phyloP scores from a whole-genome alignment of 2,113 vertebrate genomes.

The Saguinus midas region DNA sequence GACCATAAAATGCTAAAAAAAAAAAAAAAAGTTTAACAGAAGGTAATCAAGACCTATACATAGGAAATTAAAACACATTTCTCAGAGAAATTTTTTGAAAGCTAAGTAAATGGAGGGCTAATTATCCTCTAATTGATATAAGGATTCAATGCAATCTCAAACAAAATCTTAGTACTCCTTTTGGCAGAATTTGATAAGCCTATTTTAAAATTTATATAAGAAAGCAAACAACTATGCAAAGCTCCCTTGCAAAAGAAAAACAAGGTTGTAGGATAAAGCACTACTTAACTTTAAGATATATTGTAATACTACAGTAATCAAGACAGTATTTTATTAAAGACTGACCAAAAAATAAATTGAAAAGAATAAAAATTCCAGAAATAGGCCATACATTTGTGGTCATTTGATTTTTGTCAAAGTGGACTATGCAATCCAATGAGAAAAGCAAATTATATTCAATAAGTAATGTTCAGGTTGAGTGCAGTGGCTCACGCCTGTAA shows the following conservation, averaged over 20 bases:
- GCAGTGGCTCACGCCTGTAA: too few relatives aligned
- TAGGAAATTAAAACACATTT: background rate
- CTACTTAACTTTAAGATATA: background rate
- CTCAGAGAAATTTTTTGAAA: background rate
- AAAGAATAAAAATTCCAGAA: background rate
- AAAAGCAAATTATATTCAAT: background rate
- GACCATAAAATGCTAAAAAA: background rate
- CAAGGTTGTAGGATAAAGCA: background rate
- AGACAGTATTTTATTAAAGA: background rate
- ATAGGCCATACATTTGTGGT: too few relatives aligned
- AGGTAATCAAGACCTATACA: background rate
- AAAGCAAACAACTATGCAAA: background rate
- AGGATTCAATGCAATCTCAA: background rate
- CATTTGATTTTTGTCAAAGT: background rate
- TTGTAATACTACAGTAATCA: background rate
- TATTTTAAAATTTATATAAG: background rate
- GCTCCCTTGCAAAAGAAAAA: background rate
- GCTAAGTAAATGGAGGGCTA: background rate
- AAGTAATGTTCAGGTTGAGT: background rate
- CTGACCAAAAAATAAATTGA: background rate
- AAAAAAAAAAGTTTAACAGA: background rate
- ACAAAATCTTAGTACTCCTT: background rate
- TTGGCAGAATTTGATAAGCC: background rate
- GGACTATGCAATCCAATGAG: background rate
- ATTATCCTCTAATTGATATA: background rate